Percentiles rank a stretch among this genome's conserved stretches.
These are phyloP conservation scores for Morone chrysops DNA, from an alignment of 2,113 vertebrate genomes.

Conservation along the genomic window DNA sequence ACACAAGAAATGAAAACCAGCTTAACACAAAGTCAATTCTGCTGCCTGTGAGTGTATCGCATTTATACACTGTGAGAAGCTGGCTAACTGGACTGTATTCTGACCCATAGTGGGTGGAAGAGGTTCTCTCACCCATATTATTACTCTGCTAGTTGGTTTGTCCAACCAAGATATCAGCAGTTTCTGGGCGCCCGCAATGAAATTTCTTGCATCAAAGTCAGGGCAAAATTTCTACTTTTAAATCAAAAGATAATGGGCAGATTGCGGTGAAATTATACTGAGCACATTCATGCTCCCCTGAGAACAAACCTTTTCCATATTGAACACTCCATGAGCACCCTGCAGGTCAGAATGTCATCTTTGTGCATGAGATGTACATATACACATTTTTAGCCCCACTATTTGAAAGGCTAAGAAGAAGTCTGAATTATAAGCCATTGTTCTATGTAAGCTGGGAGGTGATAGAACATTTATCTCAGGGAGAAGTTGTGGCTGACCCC, in stretches of 20 bases:
- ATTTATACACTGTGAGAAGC: not conserved
- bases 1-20: not conserved
- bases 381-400: too few relatives aligned
- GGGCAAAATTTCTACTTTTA: not conserved
- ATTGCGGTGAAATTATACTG: conserved; percentile 12
- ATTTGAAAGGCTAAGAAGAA: not conserved
- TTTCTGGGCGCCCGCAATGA: not conserved
- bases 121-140: conserved; percentile 1
- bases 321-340: not conserved
- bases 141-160: not conserved
- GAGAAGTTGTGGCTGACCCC: not conserved
- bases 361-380: too few relatives aligned
- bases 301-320: not conserved
- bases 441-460: too few relatives aligned
- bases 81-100: not conserved
- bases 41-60: not conserved
- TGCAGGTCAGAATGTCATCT: not conserved
- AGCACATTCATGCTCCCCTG: not conserved
- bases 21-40: not conserved
- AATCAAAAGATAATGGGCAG: not conserved
- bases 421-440: too few relatives aligned
- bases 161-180: not conserved
- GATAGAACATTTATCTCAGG: not conserved
- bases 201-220: not conserved
- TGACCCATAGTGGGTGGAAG: not conserved